phyloP scores from a whole-genome alignment of 1,140 invertebrate genomes.

The Brachystomella parvula region DNA sequence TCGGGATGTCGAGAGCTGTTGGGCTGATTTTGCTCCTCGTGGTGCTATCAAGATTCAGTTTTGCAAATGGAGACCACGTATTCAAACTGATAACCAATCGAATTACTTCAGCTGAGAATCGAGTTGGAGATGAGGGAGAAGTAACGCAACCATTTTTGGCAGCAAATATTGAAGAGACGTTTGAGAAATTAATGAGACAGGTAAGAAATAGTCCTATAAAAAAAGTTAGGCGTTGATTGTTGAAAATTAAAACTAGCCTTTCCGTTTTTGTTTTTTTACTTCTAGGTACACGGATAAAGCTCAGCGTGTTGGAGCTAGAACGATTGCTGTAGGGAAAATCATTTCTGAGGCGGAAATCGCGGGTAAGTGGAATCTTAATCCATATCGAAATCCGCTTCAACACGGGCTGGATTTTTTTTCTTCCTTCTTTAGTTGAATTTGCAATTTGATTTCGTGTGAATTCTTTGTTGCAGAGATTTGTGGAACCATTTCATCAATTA shows the following conservation, averaged over 20 bases:
- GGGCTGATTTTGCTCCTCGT: neutral
- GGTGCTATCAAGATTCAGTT: neutral
- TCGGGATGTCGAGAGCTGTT: neutral
- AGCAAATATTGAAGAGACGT: neutral
- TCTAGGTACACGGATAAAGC: neutral
- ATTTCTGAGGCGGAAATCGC: neutral
- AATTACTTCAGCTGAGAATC: neutral
- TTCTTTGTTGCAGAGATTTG: conserved; percentile 27
- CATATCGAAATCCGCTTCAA: no score
- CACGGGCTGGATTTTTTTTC: no score
- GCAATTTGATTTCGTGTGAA: neutral
- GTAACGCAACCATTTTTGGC: neutral
- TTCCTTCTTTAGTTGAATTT: neutral
- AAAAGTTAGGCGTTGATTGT: neutral
- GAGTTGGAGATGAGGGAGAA: neutral
- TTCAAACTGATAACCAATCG: neutral
- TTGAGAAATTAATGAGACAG: neutral
- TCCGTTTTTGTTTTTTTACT: neutral
- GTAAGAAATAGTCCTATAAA: neutral
- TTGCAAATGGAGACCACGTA: neutral
- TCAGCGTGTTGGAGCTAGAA: neutral
- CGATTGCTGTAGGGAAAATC: neutral
- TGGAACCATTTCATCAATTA: conserved; percentile 25
- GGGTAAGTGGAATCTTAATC: neutral
- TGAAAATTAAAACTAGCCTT: neutral